Base-by-base conservation (phyloP, 1,140 invertebrate species). In the Lepidurus couesii region DNA sequence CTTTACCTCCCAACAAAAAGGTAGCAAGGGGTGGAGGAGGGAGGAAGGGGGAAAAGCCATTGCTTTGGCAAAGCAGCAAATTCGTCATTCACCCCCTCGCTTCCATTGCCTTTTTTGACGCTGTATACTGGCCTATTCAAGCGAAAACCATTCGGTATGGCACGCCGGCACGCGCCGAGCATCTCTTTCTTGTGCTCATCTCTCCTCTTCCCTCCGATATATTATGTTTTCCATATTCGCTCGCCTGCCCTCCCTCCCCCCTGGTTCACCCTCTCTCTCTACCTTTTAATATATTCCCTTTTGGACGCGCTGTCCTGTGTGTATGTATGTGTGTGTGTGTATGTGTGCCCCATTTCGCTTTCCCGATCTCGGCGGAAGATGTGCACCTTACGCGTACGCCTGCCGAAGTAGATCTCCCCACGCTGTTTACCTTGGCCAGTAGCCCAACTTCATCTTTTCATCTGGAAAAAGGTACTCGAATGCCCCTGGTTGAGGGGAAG, bases 31-130 rank as follows among this genome's bases (percentile, higher is more conserved):
- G 53, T 7, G 7, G 13, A 65, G 13, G 21, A 11, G 53, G 53
- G 9, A 16, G 13, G 7, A 1, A 16, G 53, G 53, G 3, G 53
- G 13, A 65, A 34, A 34, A 34, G 34, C 34, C 34, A 34, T 34
- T 34, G 34, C 34, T 34, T 34, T 34, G 34, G 34, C 34, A 34
- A 65, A 65, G 53, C 53, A 65, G 8, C 53, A 65, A 65, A 65
- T 65, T 65, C 53, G 53, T 65, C 53, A 65, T 65, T 65, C 53
- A 65, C 53, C 53, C 53, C 53, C 53, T 65, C 53, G 21, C 21
- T 65, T 21, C 53, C 53, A 65, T 65, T 65, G 53, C 53, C 53
- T 65, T 65, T 65, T 65, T 65, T 65, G 53, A 65, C 53, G 53
- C 53, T 65, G 53, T 65, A 16, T 65, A 65, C 53, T 16, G 53